Evolutionary conservation across 2,113 vertebrate species (phyloP).

Genomic region (Cepphus grylle): DNA sequence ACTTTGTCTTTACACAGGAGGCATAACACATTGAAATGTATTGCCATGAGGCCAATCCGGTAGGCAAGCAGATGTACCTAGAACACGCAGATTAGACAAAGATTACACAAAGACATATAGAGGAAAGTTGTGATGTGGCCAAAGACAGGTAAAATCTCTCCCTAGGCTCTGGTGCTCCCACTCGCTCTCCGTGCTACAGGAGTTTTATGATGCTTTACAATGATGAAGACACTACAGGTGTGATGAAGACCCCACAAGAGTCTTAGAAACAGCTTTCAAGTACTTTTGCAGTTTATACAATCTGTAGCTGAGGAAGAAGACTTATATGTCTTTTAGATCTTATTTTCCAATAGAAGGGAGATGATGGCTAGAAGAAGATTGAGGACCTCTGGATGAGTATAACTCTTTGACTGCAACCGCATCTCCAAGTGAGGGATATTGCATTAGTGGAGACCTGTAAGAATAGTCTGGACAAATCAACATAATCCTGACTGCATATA

Average conservation of each 20-base stretch:
- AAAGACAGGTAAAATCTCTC: background rate
- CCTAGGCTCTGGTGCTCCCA: background rate
- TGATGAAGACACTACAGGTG: background rate
- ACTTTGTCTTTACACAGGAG: background rate
- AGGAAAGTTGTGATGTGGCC: background rate
- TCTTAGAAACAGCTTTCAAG: background rate
- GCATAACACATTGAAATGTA: background rate
- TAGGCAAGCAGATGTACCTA: background rate
- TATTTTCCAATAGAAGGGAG: background rate
- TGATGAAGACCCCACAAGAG: background rate
- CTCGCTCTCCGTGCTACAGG: background rate
- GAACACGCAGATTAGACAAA: background rate
- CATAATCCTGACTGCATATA: background rate
- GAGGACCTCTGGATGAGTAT: background rate
- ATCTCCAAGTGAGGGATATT: background rate
- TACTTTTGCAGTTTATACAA: background rate
- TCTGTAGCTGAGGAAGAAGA: background rate
- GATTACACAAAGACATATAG: background rate
- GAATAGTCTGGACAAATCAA: background rate
- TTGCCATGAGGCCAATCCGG: background rate
- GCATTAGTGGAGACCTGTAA: background rate
- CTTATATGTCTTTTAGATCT: background rate
- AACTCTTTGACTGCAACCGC: background rate
- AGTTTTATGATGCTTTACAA: background rate
- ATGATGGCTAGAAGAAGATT: background rate